A percentile compares a stretch with the other conserved stretches of the same genome.
Conservation (phyloP, 2,113 vertebrate species). For the Paracanthobrama guichenoti region DNA sequence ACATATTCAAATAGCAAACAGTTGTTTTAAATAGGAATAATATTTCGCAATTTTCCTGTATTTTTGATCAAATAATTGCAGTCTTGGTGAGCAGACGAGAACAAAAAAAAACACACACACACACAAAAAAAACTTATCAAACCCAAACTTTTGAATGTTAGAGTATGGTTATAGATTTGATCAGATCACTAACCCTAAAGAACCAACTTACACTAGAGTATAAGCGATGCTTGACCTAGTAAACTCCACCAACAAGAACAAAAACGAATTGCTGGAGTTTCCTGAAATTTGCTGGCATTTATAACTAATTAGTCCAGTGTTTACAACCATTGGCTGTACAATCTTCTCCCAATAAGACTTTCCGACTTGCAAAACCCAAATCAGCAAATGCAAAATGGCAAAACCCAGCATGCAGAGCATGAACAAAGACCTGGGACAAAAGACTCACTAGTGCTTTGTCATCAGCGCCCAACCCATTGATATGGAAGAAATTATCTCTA, state of each 20-base stretch:
- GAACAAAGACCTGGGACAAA: conserved; percentile 14
- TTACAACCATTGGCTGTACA: conserved; percentile 26
- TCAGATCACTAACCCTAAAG: background rate
- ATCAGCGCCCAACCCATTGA: conserved; percentile 5
- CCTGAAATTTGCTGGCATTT: conserved; percentile 33
- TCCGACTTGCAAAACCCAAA: conserved; percentile 23
- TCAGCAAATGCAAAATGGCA: background rate
- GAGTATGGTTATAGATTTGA: background rate
- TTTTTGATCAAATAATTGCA: background rate
- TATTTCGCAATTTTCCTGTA: background rate
- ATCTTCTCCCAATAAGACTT: conserved; percentile 11
- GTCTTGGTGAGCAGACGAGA: background rate
- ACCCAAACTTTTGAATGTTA: background rate
- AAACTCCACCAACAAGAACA: background rate
- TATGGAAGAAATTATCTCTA: conserved; percentile 50
- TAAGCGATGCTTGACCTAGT: background rate
- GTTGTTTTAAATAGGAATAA: background rate
- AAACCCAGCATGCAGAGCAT: background rate
- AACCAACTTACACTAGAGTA: background rate
- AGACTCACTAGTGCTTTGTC: background rate
- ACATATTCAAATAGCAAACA: background rate
- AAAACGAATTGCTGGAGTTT: conserved; percentile 35
- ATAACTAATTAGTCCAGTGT: conserved; percentile 34
- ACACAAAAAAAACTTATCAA: background rate
- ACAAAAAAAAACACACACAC: background rate